phyloP scores from a whole-genome alignment of 1,140 invertebrate species.

The Apis dorsata region DNA sequence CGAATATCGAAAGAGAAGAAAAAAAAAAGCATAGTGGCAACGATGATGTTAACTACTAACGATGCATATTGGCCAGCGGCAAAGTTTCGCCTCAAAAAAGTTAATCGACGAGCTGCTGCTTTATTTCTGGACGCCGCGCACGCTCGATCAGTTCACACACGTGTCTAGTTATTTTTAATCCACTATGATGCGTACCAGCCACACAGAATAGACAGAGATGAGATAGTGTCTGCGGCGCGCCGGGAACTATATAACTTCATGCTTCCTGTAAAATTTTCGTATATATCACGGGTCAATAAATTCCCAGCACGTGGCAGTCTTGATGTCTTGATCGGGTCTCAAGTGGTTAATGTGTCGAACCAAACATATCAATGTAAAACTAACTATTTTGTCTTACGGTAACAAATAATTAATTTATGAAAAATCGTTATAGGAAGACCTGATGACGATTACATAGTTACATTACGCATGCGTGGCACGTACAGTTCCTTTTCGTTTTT shows the following conservation, averaged over 20 bases:
- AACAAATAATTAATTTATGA: neutral
- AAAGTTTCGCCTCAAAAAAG: slow-evolving; percentile 45
- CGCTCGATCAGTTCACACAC: slow-evolving; percentile 42
- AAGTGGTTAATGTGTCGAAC: neutral
- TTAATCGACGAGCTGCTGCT: slow-evolving; percentile 41
- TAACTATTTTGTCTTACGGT: neutral
- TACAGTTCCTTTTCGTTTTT: neutral
- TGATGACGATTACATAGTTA: neutral
- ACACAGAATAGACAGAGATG: neutral
- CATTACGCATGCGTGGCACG: neutral
- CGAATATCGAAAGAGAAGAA: slow-evolving; percentile 2
- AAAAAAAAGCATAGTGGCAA: neutral
- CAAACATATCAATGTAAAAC: neutral
- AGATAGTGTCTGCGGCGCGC: neutral
- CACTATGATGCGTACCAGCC: slow-evolving; percentile 40
- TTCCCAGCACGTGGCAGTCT: slow-evolving; percentile 20
- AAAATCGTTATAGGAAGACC: neutral
- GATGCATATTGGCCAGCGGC: slow-evolving; percentile 8
- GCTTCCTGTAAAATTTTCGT: slow-evolving; percentile 29
- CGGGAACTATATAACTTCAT: neutral
- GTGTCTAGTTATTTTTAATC: slow-evolving; percentile 53
- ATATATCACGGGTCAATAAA: slow-evolving; percentile 10
- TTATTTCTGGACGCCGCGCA: slow-evolving; percentile 46
- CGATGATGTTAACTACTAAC: neutral
- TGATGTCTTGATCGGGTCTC: neutral